Conservation (phyloP, 2,888 invertebrate genomes). For the Zaprionus lineosus region DNA sequence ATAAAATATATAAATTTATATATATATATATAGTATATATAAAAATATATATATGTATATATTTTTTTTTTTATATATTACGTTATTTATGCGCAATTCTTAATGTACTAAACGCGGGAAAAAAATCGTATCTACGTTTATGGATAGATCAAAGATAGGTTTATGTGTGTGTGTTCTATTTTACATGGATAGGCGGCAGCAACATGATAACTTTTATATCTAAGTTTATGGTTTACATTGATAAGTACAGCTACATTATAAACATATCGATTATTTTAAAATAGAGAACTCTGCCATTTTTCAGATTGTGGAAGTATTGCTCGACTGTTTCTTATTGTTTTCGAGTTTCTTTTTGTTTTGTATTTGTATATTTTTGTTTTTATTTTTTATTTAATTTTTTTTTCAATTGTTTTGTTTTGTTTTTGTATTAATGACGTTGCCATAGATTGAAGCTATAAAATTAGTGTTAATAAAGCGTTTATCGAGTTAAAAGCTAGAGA, state of each 20-base stretch:
- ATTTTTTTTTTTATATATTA: slow-evolving; percentile 4
- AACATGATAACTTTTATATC: slow-evolving; percentile 8
- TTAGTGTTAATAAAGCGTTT: too few relatives aligned
- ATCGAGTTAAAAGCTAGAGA: too few relatives aligned
- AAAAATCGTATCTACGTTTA: too few relatives aligned
- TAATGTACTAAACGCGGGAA: too few relatives aligned
- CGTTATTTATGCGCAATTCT: too few relatives aligned
- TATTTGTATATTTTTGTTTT: slow-evolving; percentile 1
- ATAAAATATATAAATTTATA: slow-evolving; percentile 13
- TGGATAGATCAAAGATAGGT: background rate
- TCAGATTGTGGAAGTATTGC: slow-evolving; percentile 43
- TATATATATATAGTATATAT: background rate
- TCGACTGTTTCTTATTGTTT: slow-evolving; percentile 5
- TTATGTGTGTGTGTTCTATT: slow-evolving; percentile 3
- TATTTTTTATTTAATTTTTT: background rate
- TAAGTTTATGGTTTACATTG: slow-evolving; percentile 4
- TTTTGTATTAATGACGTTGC: too few relatives aligned
- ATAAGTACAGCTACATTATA: slow-evolving; percentile 46
- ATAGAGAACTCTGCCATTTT: slow-evolving; percentile 53
- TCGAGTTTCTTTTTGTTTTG: background rate
- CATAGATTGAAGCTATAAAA: too few relatives aligned
- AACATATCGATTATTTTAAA: slow-evolving; percentile 45
- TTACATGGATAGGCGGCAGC: slow-evolving; percentile 17
- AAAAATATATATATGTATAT: slow-evolving; percentile 11
- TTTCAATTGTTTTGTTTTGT: slow-evolving; percentile 1